Percentiles rank a stretch among this genome's conserved stretches.
phyloP scores from a whole-genome alignment of 2,797 vertebrate species.

The Acanthornis magna region DNA sequence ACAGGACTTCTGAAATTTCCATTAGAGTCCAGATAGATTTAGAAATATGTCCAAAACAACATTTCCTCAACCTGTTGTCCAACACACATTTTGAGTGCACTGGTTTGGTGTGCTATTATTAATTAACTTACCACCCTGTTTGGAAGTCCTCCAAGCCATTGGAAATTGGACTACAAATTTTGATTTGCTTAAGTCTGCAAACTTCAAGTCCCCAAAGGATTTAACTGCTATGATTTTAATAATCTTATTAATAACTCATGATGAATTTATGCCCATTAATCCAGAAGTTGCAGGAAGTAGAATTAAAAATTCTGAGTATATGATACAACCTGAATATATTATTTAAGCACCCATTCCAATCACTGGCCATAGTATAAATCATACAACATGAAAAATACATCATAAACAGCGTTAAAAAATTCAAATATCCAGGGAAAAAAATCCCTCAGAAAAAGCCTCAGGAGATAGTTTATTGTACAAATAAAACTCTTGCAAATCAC shows the following conservation, averaged over 20 bases:
- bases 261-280: slow-evolving; percentile 35
- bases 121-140: neutral
- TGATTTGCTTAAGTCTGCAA: neutral
- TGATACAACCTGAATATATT: neutral
- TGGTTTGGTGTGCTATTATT: neutral
- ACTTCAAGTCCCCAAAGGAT: slow-evolving; percentile 4
- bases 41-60: neutral
- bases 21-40: neutral
- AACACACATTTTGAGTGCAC: neutral
- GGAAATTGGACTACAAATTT: neutral
- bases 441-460: neutral
- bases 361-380: neutral
- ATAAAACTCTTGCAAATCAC: neutral
- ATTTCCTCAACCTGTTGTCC: neutral
- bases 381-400: slow-evolving; percentile 4
- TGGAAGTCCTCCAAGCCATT: slow-evolving; percentile 20
- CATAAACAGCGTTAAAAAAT: slow-evolving; percentile 1
- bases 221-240: slow-evolving; percentile 17
- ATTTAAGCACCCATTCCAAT: neutral
- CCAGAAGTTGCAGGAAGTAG: slow-evolving; percentile 11
- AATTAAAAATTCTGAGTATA: slow-evolving; percentile 18
- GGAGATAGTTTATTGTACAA: slow-evolving; percentile 17
- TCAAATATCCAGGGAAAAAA: neutral
- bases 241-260: slow-evolving; percentile 42
- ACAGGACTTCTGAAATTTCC: neutral